phyloP scores from a whole-genome alignment of 1,140 invertebrate species.

The Mactra quadrangularis region DNA sequence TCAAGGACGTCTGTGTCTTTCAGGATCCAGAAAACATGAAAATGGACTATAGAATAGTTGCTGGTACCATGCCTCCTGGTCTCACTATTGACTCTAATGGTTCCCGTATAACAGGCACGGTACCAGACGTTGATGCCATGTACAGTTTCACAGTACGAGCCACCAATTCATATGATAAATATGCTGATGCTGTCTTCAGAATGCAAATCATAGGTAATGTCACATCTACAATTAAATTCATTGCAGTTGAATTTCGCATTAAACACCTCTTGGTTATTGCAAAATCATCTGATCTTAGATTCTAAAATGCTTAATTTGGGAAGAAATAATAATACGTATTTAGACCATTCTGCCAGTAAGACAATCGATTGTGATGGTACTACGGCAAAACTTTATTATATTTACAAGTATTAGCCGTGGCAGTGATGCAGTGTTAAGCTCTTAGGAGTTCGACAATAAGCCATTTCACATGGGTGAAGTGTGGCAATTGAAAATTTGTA shows the following conservation, averaged over 20 bases:
- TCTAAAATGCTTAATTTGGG: no score
- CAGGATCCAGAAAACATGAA: constrained; percentile 62
- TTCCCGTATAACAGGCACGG: constrained; percentile 46
- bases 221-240: neutral
- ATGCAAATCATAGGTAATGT: constrained; percentile 65
- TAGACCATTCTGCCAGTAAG: neutral
- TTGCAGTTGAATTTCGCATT: neutral
- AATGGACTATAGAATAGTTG: constrained; percentile 57
- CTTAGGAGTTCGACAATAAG: no score
- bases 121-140: constrained; percentile 62
- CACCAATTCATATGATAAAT: constrained; percentile 60
- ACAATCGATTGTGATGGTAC: no score
- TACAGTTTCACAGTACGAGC: constrained; percentile 65
- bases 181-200: constrained; percentile 67
- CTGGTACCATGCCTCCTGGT: constrained; percentile 59
- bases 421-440: no score
- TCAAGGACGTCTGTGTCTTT: neutral
- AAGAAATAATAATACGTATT: neutral
- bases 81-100: constrained; percentile 38
- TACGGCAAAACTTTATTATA: no score
- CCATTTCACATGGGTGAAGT: no score
- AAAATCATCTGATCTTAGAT: no score
- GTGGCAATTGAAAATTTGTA: no score
- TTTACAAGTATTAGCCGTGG: no score
- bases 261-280: neutral